Evolutionary conservation across 1,140 invertebrate species (phyloP), one percentile per base, ranked within the genome.

Genomic region (Apolygus lucorum): DNA sequence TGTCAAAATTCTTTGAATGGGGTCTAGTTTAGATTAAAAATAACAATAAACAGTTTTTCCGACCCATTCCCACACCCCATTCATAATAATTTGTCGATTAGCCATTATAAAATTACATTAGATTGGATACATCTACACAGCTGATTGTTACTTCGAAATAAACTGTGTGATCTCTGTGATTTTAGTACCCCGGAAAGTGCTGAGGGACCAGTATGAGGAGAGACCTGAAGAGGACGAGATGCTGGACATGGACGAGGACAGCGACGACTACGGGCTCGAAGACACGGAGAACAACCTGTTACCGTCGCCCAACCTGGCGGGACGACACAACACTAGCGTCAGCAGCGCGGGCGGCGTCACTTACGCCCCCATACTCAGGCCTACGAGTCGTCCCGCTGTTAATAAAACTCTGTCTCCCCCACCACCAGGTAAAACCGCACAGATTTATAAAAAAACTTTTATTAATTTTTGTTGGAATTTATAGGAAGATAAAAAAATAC

Each of bases 111-210:
- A n/a, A n/a, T n/a, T n/a, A n/a, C n/a, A n/a, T n/a, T n/a, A n/a
- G n/a, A n/a, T n/a, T n/a, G n/a, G n/a, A n/a, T n/a, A n/a, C n/a
- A n/a, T n/a, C n/a, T n/a, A 17, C 34, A 49, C 34, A 49, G 34
- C 17, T 49, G 34, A 49, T 49, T 49, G 34, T 49, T 49, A 17
- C 34, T 49, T 49, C 17, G 34, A 8, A 49, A 49, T 49, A 49
- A 49, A 49, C 17, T 49, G 8, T 11, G 8, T 17, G 34, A 11
- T 17, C 8, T 8, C 17, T 17, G 34, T 11, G 17, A 52, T 73
- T 69, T 29, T 79, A 94, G 92, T 94, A 67, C 91, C 91, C 28
- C 83, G 90, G 70, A 87, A 87, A 78, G 90, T 95, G 28, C 79
- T 95, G 4, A 88, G 87, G 72, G 89, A 91, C 72, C 83, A 86